Percentiles rank a stretch among this genome's conserved stretches.
phyloP scores from a whole-genome alignment of 1,140 invertebrate genomes.

The Bombus affinis region DNA sequence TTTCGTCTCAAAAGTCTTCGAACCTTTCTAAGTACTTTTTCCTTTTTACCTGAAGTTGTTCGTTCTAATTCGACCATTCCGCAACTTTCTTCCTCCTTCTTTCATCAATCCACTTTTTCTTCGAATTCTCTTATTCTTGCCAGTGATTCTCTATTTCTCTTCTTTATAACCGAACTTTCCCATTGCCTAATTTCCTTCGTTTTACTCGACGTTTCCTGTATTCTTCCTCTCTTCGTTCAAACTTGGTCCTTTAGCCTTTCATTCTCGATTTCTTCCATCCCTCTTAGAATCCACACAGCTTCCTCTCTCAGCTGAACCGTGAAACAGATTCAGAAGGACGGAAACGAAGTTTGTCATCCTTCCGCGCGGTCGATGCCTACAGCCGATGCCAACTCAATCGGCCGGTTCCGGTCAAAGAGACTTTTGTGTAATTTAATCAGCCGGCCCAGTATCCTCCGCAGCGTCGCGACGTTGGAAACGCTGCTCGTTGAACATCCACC shows the following conservation, averaged over 20 bases:
- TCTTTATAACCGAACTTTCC: neutral
- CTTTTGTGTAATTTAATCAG: slow-evolving; percentile 63
- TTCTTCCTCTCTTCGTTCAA: neutral
- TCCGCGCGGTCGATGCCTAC: slow-evolving; percentile 11
- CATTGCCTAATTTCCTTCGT: neutral
- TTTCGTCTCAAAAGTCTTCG: neutral
- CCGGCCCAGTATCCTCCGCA: slow-evolving; percentile 2
- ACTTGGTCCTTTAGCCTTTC: neutral
- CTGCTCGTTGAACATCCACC: slow-evolving; percentile 10
- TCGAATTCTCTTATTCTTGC: neutral
- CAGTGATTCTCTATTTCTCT: neutral
- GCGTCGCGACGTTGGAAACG: slow-evolving; percentile 17
- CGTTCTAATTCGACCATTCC: neutral
- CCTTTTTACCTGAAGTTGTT: neutral
- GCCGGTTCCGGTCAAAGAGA: slow-evolving; percentile 38
- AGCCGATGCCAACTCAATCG: slow-evolving; percentile 27
- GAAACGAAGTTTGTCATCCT: slow-evolving; percentile 37
- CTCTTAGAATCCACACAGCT: too few species aligned
- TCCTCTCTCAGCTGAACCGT: neutral
- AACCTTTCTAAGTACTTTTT: too few species aligned
- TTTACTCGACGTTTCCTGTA: neutral
- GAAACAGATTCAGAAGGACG: slow-evolving; percentile 30
- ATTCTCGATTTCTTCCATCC: neutral
- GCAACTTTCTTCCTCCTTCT: neutral
- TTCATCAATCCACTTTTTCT: slow-evolving; percentile 26